phyloP scores from a whole-genome alignment of 2,888 invertebrate species.

The Eupsilia transversa region DNA sequence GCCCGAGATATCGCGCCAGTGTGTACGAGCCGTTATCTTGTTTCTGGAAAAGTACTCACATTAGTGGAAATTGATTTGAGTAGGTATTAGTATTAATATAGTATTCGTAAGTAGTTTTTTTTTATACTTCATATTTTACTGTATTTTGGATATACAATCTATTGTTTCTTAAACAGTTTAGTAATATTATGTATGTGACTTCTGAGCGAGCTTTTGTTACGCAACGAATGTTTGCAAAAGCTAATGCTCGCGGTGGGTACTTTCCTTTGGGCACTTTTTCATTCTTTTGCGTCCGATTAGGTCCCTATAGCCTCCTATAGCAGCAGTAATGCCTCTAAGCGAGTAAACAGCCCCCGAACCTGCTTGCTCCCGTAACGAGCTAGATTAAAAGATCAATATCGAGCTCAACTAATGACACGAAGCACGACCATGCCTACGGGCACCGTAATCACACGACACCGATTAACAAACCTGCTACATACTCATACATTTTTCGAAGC shows the following conservation, averaged over 20 bases:
- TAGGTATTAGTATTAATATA: too few species aligned
- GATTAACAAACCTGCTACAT: conserved; percentile 16
- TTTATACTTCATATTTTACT: not conserved
- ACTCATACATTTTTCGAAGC: conserved; percentile 11
- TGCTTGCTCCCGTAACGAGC: conserved; percentile 43
- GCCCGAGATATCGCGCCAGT: too few species aligned
- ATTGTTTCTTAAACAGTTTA: not conserved
- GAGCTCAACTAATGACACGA: conserved; percentile 45
- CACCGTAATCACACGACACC: not conserved
- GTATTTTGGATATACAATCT: not conserved
- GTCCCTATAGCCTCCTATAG: not conserved
- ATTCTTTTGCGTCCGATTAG: not conserved
- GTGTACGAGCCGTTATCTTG: too few species aligned
- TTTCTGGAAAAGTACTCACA: conserved; percentile 3
- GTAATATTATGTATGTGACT: not conserved
- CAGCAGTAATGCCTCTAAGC: conserved; percentile 15
- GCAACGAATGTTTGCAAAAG: not conserved
- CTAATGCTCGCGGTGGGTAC: not conserved
- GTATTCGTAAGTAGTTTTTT: too few species aligned
- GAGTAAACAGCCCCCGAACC: conserved; percentile 27
- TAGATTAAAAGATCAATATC: conserved; percentile 58
- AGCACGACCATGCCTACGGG: conserved; percentile 23
- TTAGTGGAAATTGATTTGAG: conserved; percentile 43
- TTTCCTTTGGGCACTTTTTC: not conserved
- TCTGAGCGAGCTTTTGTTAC: not conserved